Evolutionary conservation across 2,888 invertebrate genomes (phyloP), one percentile per base, ranked within the genome.

Genomic region (Acheta domesticus): DNA sequence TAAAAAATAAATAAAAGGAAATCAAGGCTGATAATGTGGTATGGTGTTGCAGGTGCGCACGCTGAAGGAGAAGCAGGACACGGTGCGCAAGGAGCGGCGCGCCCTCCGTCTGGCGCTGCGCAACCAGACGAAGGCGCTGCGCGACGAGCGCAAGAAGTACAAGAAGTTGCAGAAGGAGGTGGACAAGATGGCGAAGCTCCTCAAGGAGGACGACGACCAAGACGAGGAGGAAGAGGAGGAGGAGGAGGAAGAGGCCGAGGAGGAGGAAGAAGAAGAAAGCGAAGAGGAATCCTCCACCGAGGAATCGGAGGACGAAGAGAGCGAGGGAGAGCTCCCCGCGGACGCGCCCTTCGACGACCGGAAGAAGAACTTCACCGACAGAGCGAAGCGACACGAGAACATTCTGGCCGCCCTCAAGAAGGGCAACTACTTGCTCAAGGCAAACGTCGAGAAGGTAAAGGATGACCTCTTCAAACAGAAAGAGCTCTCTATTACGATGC

Each of bases 101-200:
- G 93, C 91, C 19, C 89, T 94, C 79, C 94, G 94, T 84, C 93
- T 93, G 85, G 91, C 94, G 80, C 92, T 96, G 85, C 95, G 94
- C 84, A 94, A 94, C 85, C 94, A 80, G 73, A 79, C 79, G 48
- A 77, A 79, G 77, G 79, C 95, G 79, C 80, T 84, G 84, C 92
- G 91, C 84, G 93, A 93, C 74, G 96, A 95, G 84, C 94, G 93
- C 85, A 92, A 92, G 84, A 94, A 94, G 87, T 95, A 93, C 87
- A 94, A 93, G 85, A 91, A 91, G 83, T 87, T 96, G 75, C 94
- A 96, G 86, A 94, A 94, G 83, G 96, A 96, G 88, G 95, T 95
- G 14, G 94, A 95, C 85, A 96, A 96, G 87, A 96, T 96, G 95
- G 95, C 95, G 0, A 93, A 93, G 20, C 89, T 95, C 85, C 93